Base-by-base conservation (phyloP, 1,140 invertebrate genomes). In the Zophobas morio region DNA sequence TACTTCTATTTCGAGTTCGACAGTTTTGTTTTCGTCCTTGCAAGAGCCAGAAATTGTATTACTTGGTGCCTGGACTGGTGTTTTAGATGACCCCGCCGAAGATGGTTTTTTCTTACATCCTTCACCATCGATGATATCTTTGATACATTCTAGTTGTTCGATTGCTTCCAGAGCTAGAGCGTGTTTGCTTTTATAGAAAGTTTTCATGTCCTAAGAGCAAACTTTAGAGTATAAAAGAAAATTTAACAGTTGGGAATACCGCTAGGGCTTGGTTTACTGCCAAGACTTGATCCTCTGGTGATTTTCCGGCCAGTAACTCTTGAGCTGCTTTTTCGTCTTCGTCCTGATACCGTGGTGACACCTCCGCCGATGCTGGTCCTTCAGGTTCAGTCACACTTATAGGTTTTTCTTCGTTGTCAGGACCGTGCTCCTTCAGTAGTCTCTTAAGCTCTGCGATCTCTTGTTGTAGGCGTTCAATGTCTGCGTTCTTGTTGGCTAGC, bases 401-500 rank as follows among this genome's bases (percentile, higher is more conserved):
- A 4, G 71, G 54, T 73, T 73, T 73, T 47, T 73, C 71, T 53
- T 73, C 40, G 39, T 51, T 42, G 40, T 53, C 6, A 20, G 42
- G 60, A 1, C 60, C 60, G n/a, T 66, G 6, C n/a, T 66, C 60
- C 42, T 66, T 66, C n/a, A 66, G 40, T 4, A 66, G 42, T 42
- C 57, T 70, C 53, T 80, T 79, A 51, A 82, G 63, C 35, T 81
- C 79, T 2, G 84, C 86, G 40, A 89, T 87, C 81, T 87, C 86
- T 2, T 84, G 84, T 79, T 85, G 85, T 2, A 89, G 81, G 32
- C 86, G 83, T n/a, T 79, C 82, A 8, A 88, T 87, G 79, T 88
- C 87, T 6, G 46, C 54, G 54, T 88, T 88, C 76, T 88, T 88
- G 1, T 86, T 83, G 1, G 84, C 84, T 83, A 88, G 84, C 8